Percentiles rank a stretch among this genome's conserved stretches.
phyloP scores from a whole-genome alignment of 2,113 vertebrate species.

The Amia ocellicauda region DNA sequence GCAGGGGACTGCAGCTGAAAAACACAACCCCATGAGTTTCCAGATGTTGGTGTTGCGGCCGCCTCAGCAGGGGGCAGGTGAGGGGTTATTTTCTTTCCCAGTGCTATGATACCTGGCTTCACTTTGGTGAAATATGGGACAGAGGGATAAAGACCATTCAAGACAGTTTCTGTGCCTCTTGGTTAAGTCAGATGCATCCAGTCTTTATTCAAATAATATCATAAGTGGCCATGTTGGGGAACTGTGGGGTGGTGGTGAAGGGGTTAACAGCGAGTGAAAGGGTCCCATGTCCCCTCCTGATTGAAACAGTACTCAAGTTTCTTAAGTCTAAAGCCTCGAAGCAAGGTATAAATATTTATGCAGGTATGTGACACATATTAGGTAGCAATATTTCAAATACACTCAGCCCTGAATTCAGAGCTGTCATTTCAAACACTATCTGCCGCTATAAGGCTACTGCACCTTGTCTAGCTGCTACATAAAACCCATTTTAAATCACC shows the following conservation, averaged over 20 bases:
- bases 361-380: slow-evolving; percentile 67
- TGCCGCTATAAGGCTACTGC: slow-evolving; percentile 63
- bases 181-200: too few relatives aligned
- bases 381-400: slow-evolving; percentile 67
- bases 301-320: slow-evolving; percentile 44
- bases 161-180: too few relatives aligned
- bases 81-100: slow-evolving; percentile 20
- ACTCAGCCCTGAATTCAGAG: slow-evolving; percentile 65
- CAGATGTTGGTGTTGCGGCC: slow-evolving; percentile 37
- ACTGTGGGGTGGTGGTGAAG: background rate
- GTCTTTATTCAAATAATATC: too few relatives aligned
- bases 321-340: slow-evolving; percentile 26
- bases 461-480: slow-evolving; percentile 66
- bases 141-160: slow-evolving; percentile 5
- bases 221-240: too few relatives aligned
- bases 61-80: slow-evolving; percentile 19
- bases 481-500: slow-evolving; percentile 69
- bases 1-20: too few relatives aligned
- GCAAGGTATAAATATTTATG: slow-evolving; percentile 69
- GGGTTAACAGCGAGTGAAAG: slow-evolving; percentile 27
- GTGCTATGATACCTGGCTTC: slow-evolving; percentile 29
- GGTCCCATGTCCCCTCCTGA: slow-evolving; percentile 43
- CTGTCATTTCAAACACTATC: slow-evolving; percentile 68
- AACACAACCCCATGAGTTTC: slow-evolving; percentile 22
- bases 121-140: background rate